Conservation (phyloP, 2,113 vertebrate genomes). For the Heterotis niloticus region DNA sequence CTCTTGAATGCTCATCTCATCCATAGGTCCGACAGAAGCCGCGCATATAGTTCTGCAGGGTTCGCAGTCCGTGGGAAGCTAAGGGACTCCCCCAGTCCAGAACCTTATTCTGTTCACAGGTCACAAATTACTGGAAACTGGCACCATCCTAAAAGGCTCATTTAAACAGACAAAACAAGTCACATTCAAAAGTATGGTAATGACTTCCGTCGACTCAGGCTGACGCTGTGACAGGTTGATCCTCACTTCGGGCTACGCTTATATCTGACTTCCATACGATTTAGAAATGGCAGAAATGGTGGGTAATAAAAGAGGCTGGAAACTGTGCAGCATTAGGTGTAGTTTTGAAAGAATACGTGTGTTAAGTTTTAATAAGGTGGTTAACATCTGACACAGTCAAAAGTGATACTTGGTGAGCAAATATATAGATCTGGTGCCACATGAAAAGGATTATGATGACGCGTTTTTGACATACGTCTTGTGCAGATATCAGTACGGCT, state of each 20-base stretch:
- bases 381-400: no score
- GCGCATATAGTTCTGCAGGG: slow-evolving; percentile 23
- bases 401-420: no score
- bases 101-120: no score
- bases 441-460: background rate
- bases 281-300: background rate
- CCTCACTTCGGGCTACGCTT: background rate
- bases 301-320: background rate
- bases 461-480: background rate
- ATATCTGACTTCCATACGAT: slow-evolving; percentile 7
- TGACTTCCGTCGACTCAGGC: slow-evolving; percentile 21
- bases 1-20: slow-evolving; percentile 44
- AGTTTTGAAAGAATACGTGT: background rate
- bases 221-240: background rate
- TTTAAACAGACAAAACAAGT: background rate
- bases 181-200: background rate
- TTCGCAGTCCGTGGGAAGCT: no score
- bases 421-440: no score
- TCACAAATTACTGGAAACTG: background rate
- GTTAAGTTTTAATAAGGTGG: no score
- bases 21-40: slow-evolving; percentile 45
- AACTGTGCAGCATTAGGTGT: background rate
- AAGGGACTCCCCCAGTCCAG: no score
- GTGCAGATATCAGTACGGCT: background rate
- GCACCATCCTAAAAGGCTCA: background rate